Conservation (phyloP, 2,797 vertebrate species). For the Acrocephalus scirpaceus region DNA sequence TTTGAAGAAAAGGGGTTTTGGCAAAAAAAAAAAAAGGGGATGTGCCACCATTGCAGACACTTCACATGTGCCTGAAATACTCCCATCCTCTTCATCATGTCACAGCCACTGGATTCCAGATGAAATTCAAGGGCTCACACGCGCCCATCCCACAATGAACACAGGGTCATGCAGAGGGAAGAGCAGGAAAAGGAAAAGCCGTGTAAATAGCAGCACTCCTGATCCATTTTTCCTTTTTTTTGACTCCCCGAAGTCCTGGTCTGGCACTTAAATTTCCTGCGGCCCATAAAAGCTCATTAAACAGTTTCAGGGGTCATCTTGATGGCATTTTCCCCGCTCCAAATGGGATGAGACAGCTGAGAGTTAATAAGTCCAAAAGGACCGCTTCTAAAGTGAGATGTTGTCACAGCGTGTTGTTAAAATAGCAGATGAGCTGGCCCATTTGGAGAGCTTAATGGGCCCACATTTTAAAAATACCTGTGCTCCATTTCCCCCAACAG, state of each 20-base stretch:
- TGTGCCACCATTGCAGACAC: not conserved
- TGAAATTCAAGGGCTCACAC: fast-evolving
- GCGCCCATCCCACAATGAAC: not conserved
- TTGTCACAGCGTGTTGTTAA: slow-evolving; percentile 50
- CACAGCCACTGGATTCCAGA: not conserved
- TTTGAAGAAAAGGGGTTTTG: not conserved
- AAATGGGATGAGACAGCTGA: slow-evolving; percentile 45
- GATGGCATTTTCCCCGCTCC: slow-evolving; percentile 15
- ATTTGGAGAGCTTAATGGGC: slow-evolving; percentile 39
- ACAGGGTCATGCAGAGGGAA: fast-evolving
- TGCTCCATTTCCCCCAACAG: not conserved
- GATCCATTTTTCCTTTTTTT: not conserved
- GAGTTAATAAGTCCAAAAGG: slow-evolving; percentile 54
- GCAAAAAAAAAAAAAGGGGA: not conserved
- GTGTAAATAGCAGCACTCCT: not conserved
- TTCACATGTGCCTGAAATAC: not conserved
- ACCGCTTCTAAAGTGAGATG: slow-evolving; percentile 25
- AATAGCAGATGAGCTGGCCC: slow-evolving; percentile 42
- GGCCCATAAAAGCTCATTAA: not conserved
- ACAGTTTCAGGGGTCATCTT: not conserved
- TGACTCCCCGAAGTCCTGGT: not conserved
- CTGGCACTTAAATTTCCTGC: not conserved
- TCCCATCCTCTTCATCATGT: not conserved
- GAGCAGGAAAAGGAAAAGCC: not conserved
- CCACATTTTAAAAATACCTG: slow-evolving; percentile 45